Percentiles rank a stretch among this genome's conserved stretches.
Evolutionary conservation across 2,113 vertebrate genomes (phyloP).

Genomic region (Phylloscopus trochiloides): DNA sequence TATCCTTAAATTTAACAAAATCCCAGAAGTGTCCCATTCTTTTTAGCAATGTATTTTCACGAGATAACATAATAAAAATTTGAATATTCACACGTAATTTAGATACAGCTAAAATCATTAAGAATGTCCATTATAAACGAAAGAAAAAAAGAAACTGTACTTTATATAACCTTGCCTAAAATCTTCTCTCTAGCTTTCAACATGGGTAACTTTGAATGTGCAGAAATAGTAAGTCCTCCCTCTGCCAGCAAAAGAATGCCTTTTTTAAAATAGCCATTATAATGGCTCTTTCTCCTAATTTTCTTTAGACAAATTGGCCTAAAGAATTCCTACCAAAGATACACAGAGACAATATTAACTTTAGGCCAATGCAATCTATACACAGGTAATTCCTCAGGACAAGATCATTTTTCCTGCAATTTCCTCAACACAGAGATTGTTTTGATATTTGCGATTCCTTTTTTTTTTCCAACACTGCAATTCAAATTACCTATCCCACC

Average conservation of each 20-base stretch:
- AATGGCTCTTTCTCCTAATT: background rate
- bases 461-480: background rate
- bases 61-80: background rate
- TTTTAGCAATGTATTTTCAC: background rate
- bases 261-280: background rate
- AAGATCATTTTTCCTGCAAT: background rate
- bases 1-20: background rate
- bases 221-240: background rate
- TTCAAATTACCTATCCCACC: background rate
- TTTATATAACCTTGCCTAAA: background rate
- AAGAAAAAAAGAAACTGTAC: accelerated
- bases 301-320: background rate
- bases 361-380: background rate
- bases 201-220: background rate
- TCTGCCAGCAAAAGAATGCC: background rate
- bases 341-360: background rate
- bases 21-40: background rate
- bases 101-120: background rate
- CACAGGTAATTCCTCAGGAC: background rate
- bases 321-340: background rate
- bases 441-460: background rate
- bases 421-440: background rate
- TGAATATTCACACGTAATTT: background rate
- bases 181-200: background rate
- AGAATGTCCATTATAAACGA: background rate